A percentile compares a stretch with the other conserved stretches of the same genome.
phyloP scores from a whole-genome alignment of 2,797 vertebrate species.

The Sebastes flavidus region DNA sequence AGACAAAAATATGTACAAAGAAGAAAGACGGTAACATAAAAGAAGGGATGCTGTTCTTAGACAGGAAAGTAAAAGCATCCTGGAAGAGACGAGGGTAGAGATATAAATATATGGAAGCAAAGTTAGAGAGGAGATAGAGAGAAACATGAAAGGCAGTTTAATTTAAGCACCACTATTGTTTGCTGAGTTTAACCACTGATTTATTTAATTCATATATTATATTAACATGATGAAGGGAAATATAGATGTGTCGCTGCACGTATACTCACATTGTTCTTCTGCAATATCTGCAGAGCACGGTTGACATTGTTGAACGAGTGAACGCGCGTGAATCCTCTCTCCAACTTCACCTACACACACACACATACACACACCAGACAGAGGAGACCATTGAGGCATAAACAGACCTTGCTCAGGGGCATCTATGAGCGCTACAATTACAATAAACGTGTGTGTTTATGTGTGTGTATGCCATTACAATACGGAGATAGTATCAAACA shows the following conservation, averaged over 20 bases:
- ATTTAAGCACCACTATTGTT: not conserved
- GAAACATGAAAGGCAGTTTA: not conserved
- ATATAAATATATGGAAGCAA: not conserved
- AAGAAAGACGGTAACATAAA: not conserved
- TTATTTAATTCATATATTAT: slow-evolving; percentile 3
- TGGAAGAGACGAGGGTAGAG: not conserved
- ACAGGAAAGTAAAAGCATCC: not conserved
- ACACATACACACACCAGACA: slow-evolving; percentile 15
- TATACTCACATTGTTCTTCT: slow-evolving; percentile 96
- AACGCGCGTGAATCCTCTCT: slow-evolving; percentile 95
- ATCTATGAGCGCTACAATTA: slow-evolving; percentile 17
- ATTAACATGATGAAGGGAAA: not conserved
- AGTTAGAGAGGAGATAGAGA: not conserved
- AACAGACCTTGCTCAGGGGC: slow-evolving; percentile 38
- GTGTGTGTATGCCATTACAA: slow-evolving; percentile 16
- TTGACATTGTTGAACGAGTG: slow-evolving; percentile 99
- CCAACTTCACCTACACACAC: slow-evolving; percentile 88
- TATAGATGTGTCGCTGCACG: not conserved
- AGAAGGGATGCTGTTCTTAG: not conserved
- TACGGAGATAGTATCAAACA: slow-evolving; percentile 24
- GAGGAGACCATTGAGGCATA: slow-evolving; percentile 25
- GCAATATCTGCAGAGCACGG: slow-evolving; percentile 93
- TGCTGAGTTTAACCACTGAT: not conserved
- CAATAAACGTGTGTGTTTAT: slow-evolving; percentile 22
- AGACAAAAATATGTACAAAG: not conserved